Conservation (phyloP, 2,888 invertebrate genomes). For the Cheiracanthium punctorium region DNA sequence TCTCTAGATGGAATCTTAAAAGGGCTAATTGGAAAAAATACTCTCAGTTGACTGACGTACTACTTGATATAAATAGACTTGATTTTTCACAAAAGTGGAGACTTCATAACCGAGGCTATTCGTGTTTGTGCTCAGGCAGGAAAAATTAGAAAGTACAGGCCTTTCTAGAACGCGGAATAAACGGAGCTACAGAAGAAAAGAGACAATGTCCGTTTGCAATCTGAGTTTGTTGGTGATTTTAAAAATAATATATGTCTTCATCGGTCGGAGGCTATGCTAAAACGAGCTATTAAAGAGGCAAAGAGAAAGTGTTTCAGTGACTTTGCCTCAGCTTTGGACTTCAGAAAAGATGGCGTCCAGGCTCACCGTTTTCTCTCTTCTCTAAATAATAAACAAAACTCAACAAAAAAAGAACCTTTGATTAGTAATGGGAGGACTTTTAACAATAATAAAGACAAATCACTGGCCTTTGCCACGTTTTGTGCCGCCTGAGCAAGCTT, state of each 20-base stretch:
- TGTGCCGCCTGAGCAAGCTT: no score
- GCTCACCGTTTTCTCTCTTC: neutral
- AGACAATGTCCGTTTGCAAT: neutral
- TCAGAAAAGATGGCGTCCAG: constrained; percentile 1
- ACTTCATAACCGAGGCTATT: neutral
- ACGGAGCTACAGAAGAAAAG: neutral
- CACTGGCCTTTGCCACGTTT: no score
- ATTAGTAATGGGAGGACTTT: neutral
- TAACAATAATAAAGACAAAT: neutral
- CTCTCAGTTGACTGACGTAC: no score
- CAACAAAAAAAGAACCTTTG: neutral
- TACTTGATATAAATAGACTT: no score
- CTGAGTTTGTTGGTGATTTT: no score
- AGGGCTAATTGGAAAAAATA: neutral
- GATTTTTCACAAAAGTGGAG: no score
- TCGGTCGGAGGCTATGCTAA: neutral
- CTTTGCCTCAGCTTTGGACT: neutral
- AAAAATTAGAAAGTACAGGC: neutral
- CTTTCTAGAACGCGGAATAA: neutral
- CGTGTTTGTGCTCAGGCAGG: neutral
- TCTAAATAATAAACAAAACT: neutral
- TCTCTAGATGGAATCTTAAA: constrained; percentile 9
- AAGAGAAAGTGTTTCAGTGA: constrained; percentile 2
- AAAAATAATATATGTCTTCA: neutral
- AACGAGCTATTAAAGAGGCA: neutral